Conservation (phyloP, 1,140 invertebrate genomes). For the Triops cancriformis region DNA sequence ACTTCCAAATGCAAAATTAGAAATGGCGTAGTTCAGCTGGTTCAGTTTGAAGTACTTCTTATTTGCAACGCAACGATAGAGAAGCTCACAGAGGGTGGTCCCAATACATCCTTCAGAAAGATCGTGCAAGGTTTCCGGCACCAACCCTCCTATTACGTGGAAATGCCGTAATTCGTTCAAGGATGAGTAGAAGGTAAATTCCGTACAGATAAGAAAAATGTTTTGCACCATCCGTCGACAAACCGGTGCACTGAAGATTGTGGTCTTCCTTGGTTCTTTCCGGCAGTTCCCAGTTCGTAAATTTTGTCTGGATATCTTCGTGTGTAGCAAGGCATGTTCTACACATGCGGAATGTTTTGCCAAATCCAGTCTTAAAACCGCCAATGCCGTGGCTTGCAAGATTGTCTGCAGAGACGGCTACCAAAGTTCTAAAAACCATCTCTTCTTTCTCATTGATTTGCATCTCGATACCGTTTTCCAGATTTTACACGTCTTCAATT, state of each 20-base stretch:
- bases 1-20: too few species aligned
- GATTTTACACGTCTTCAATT: constrained; percentile 18
- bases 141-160: too few species aligned
- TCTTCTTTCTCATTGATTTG: neutral
- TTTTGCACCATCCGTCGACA: too few species aligned
- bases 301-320: neutral
- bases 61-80: too few species aligned
- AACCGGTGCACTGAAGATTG: neutral
- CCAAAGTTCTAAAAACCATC: neutral
- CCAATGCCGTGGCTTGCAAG: neutral
- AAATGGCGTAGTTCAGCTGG: too few species aligned
- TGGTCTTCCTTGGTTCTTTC: neutral
- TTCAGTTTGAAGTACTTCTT: too few species aligned
- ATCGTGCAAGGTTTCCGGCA: too few species aligned
- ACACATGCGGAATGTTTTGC: neutral
- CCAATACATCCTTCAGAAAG: too few species aligned
- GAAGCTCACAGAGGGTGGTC: too few species aligned
- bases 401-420: neutral
- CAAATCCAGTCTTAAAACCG: neutral
- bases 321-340: neutral
- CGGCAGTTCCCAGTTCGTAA: neutral
- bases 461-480: constrained; percentile 20
- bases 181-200: too few species aligned
- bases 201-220: too few species aligned
- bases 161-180: too few species aligned